These are phyloP conservation scores for Ommatoiulus sabulosus DNA, from an alignment of 2,888 invertebrate species.

Conservation along the genomic window DNA sequence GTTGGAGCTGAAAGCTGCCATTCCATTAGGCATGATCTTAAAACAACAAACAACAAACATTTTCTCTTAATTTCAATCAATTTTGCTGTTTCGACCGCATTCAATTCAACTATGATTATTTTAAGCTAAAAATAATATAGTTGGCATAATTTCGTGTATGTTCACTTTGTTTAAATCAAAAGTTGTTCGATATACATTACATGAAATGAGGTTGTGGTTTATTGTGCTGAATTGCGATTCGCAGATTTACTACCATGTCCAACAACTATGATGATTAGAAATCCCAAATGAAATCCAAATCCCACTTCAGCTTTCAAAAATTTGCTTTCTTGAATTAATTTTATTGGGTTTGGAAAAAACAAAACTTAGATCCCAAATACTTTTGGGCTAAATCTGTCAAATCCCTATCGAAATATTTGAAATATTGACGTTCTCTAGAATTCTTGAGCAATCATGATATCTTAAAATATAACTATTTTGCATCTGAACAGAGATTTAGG, in stretches of 20 bases:
- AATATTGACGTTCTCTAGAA: too few species aligned
- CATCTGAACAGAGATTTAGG: not conserved
- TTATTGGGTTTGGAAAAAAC: not conserved
- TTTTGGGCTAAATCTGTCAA: not conserved
- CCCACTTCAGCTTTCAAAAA: not conserved
- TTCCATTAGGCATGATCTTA: not conserved
- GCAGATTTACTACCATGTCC: not conserved
- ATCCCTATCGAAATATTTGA: not conserved
- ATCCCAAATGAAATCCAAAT: not conserved
- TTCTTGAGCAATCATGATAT: too few species aligned
- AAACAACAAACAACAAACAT: not conserved
- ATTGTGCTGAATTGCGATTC: not conserved
- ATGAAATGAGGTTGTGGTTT: not conserved
- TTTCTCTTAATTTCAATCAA: not conserved
- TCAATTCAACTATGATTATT: constrained; percentile 14
- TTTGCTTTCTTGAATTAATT: not conserved
- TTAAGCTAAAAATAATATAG: not conserved
- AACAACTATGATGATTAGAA: not conserved
- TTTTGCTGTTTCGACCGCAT: not conserved
- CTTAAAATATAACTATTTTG: too few species aligned
- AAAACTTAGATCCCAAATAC: not conserved
- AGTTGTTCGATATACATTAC: not conserved
- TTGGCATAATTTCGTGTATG: not conserved
- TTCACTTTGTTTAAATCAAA: not conserved
- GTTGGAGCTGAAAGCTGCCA: not conserved